Evolutionary conservation across 2,888 invertebrate genomes (phyloP), one percentile per base, ranked within the genome.

Genomic region (Limulus polyphemus): DNA sequence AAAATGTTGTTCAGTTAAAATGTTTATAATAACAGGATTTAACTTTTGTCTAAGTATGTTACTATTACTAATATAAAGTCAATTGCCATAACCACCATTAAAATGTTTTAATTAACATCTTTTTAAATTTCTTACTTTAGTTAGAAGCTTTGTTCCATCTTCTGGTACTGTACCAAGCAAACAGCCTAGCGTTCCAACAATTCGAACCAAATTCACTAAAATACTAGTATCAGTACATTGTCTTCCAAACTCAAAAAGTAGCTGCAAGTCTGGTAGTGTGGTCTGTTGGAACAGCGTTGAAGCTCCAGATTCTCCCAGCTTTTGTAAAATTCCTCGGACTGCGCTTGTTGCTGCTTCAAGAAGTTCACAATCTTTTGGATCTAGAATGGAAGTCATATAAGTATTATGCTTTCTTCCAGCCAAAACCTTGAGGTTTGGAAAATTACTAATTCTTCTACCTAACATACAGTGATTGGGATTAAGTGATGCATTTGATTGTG

Each of bases 241-340:
- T 11, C 70, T 70, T 14, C 70, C 72, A 64, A 75, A 69, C 56
- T 72, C 71, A 56, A 71, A 72, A 59, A 75, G 62, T 47, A 73
- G 71, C 64, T 74, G 71, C 49, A 75, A 65, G 55, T 75, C 75
- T n/a, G 65, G 58, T 11, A 64, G 64, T 1, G 70, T 69, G 13
- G 74, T 67, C 9, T 71, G 69, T 14, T 70, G 59, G 52, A 75
- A 71, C 71, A 74, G 68, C 14, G 71, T 62, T 7, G 72, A 75
- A 32, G 14, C 63, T 56, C 77, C 74, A 3, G 74, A 73, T 32
- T 78, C 75, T 68, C 83, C 83, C 57, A 87, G 79, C 76, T 83
- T 84, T 71, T 85, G 83, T 54, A 87, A 75, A 1, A 84, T 81
- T n/a, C 87, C 84, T 69, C 87, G 80, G 84, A 88, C 83, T 0